Evolutionary conservation across 2,797 vertebrate species (phyloP).

Genomic region (Avahi laniger): DNA sequence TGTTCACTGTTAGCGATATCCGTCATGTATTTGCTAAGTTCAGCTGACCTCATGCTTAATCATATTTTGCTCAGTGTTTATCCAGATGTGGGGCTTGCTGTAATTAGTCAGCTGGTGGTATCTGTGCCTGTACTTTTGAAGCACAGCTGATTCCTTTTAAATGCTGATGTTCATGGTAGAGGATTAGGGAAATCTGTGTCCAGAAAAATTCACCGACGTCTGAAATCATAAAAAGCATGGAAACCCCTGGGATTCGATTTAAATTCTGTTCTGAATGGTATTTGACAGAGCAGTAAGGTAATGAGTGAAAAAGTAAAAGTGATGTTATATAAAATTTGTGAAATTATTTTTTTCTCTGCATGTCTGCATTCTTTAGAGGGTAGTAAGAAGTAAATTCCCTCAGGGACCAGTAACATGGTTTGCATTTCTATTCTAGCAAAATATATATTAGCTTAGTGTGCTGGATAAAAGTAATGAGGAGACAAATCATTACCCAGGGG

Average conservation of each 20-base stretch:
- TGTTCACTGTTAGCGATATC: neutral
- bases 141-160: conserved; percentile 42
- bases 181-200: conserved; percentile 75
- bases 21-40: neutral
- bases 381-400: conserved; percentile 53
- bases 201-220: conserved; percentile 43
- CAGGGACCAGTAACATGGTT: conserved; percentile 66
- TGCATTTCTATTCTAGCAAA: conserved; percentile 48
- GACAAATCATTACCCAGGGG: conserved; percentile 58
- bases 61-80: neutral
- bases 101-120: neutral
- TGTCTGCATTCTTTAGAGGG: conserved; percentile 25
- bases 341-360: neutral
- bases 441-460: conserved; percentile 61
- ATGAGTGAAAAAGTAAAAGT: conserved; percentile 69
- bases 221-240: conserved; percentile 48
- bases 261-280: conserved; percentile 63
- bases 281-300: conserved; percentile 55
- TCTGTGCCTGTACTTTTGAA: neutral
- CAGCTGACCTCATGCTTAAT: neutral
- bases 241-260: conserved; percentile 66
- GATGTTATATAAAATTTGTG: conserved; percentile 77
- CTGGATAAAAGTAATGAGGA: conserved; percentile 68
- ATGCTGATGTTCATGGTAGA: conserved; percentile 54
- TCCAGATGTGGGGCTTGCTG: neutral